Base-by-base conservation (phyloP, 2,797 vertebrate genomes). In the Oreochromis grahami region DNA sequence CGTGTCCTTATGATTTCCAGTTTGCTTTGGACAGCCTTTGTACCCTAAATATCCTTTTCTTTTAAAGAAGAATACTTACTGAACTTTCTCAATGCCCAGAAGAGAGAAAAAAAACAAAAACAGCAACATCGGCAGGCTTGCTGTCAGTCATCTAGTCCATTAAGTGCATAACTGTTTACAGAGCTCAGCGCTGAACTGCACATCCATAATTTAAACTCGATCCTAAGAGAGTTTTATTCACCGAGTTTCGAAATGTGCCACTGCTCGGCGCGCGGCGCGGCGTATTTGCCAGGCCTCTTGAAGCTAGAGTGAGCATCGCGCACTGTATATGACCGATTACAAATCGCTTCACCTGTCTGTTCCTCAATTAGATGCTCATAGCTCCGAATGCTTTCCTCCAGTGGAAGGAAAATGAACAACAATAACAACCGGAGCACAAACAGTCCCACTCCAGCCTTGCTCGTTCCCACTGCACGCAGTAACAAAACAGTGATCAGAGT, bases 101-200 rank as follows among this genome's bases (percentile, higher is more conserved):
- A 41, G 53, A 15, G 26, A 53, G 9, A 26, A 34, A 26, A 26
- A 83, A 83, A 82, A 8, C 41, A 63, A 51, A 36, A 43, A 81
- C 34, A 5, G 51, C 68, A 80, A 60, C 84, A 80, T 8, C 76
- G 78, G 81, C 77, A 45, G 14, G 78, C 80, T 17, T 58, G 78
- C 93, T 94, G 94, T 95, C 95, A 95, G 87, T 95, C 94, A 95
- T 87, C 84, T 76, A 90, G 82, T 93, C 94, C 93, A 93, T 94
- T 93, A 95, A 95, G 93, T 91, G 91, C 89, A 94, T 93, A 95
- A 94, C 93, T 92, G 94, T 95, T 95, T 93, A 93, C 92, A 92
- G 93, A 93, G 88, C 88, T 92, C 87, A 88, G 91, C 87, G 87
- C 93, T 95, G 94, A 95, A 93, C 91, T 92, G 91, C 88, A 91